A percentile compares a stretch with the other conserved stretches of the same genome.
phyloP scores from a whole-genome alignment of 2,113 vertebrate species.

The Phalacrocorax carbo region DNA sequence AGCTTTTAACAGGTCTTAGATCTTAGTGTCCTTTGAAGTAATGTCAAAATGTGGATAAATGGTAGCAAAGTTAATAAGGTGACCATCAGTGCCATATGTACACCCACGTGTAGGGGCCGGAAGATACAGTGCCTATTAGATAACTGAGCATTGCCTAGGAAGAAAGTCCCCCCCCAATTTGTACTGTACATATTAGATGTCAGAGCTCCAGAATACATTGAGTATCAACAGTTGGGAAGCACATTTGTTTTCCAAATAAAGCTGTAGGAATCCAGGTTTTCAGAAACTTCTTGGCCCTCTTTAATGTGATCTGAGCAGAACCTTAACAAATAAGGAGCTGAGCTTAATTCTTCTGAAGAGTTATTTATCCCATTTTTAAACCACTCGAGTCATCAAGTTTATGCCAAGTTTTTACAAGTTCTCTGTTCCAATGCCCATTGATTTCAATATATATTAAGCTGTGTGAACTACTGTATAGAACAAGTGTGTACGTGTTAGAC shows the following conservation, averaged over 20 bases:
- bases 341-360: not conserved
- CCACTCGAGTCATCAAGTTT: not conserved
- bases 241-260: not conserved
- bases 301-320: not conserved
- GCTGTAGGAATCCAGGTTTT: not conserved
- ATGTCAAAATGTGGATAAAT: not conserved
- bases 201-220: not conserved
- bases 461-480: not conserved
- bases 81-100: not conserved
- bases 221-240: not conserved
- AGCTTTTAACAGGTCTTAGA: not conserved
- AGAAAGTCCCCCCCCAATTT: rapidly evolving
- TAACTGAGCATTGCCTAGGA: too few relatives aligned
- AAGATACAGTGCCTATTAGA: rapidly evolving
- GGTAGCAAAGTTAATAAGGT: not conserved
- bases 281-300: not conserved
- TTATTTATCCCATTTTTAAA: not conserved
- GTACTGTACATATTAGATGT: rapidly evolving
- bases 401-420: not conserved
- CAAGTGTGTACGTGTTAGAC: not conserved
- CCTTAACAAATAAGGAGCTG: not conserved
- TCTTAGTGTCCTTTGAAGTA: not conserved
- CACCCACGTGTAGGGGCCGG: rapidly evolving
- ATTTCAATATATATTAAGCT: not conserved
- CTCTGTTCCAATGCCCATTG: not conserved